phyloP scores from a whole-genome alignment of 2,888 invertebrate species.

The Hydraecia micacea region DNA sequence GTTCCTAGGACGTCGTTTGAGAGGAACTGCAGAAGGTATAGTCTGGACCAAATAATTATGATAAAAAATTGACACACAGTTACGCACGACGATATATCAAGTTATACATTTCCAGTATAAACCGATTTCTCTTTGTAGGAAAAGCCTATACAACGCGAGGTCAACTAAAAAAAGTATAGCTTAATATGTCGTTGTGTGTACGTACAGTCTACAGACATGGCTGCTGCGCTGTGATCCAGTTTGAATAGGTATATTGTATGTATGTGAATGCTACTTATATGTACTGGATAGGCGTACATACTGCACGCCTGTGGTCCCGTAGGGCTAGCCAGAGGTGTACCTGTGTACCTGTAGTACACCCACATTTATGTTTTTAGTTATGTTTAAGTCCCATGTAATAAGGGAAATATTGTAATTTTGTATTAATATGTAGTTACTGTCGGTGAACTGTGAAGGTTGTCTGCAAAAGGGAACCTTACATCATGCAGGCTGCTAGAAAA shows the following conservation, averaged over 20 bases:
- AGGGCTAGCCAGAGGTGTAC: background rate
- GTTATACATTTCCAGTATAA: background rate
- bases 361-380: background rate
- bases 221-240: background rate
- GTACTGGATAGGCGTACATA: background rate
- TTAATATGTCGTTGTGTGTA: background rate
- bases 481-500: background rate
- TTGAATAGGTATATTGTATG: background rate
- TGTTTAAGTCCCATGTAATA: too few species aligned
- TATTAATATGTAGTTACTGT: background rate
- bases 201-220: background rate
- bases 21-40: background rate
- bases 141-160: background rate
- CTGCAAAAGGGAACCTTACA: background rate
- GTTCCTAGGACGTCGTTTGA: conserved; percentile 11
- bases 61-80: background rate
- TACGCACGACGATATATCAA: background rate
- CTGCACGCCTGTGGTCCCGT: background rate
- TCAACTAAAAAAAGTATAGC: background rate
- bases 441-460: background rate
- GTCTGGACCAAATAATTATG: background rate
- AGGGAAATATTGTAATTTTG: background rate
- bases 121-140: background rate
- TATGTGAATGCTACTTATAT: background rate
- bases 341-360: background rate